Evolutionary conservation across 2,888 invertebrate genomes (phyloP).

Genomic region (Nemoura dubitans): DNA sequence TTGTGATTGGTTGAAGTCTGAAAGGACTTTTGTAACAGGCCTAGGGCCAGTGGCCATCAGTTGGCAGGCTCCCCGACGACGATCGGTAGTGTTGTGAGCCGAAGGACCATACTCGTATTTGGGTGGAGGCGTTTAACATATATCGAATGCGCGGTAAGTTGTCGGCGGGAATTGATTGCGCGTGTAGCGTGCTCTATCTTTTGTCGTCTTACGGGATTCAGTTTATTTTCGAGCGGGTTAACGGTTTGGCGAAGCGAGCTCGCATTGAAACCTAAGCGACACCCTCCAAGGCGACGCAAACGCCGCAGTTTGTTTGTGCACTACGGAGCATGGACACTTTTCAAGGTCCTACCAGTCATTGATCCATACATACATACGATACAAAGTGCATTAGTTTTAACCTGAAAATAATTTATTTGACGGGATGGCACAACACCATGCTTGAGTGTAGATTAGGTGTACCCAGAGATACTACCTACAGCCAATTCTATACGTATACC

Average conservation of each 20-base stretch:
- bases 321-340: background rate
- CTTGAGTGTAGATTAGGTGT: background rate
- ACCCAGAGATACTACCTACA: too few relatives aligned
- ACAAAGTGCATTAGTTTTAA: background rate
- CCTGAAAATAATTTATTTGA: background rate
- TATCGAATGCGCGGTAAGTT: background rate
- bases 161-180: background rate
- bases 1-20: background rate
- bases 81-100: background rate
- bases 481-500: too few relatives aligned
- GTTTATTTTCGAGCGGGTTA: background rate
- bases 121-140: background rate
- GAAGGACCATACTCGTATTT: background rate
- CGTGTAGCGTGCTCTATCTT: background rate
- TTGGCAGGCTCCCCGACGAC: slow-evolving; percentile 3
- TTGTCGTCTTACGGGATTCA: background rate
- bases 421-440: background rate
- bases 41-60: slow-evolving; percentile 12
- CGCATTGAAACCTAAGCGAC: background rate
- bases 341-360: background rate
- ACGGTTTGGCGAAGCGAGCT: background rate
- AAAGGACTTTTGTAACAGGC: background rate
- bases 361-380: too few relatives aligned
- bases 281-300: background rate
- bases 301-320: background rate